phyloP scores from a whole-genome alignment of 2,113 vertebrate genomes.

The Danionella cerebrum region DNA sequence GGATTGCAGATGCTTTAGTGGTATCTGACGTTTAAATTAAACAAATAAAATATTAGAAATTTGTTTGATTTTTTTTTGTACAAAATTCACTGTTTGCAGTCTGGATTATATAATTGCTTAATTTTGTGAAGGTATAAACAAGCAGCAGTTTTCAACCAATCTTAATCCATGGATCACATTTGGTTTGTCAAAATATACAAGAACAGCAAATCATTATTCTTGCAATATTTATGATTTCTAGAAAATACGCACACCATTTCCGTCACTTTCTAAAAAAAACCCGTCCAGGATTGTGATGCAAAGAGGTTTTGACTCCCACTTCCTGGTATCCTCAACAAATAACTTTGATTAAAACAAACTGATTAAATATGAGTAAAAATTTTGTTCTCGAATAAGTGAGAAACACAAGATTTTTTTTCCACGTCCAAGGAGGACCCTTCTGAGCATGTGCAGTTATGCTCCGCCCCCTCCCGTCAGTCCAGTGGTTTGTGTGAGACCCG shows the following conservation, averaged over 20 bases:
- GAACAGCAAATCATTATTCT: background rate
- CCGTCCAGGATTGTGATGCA: too few relatives aligned
- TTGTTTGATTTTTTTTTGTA: background rate
- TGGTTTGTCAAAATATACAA: background rate
- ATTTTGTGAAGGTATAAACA: background rate
- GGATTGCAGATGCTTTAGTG: background rate
- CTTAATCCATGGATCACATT: background rate
- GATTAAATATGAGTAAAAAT: background rate
- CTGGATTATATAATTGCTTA: background rate
- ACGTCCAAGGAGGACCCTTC: constrained; percentile 19
- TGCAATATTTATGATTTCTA: background rate
- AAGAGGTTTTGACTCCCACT: too few relatives aligned
- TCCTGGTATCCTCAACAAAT: background rate
- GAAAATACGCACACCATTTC: background rate
- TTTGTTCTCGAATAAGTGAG: background rate
- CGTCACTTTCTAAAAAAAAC: background rate
- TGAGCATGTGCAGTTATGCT: constrained; percentile 9
- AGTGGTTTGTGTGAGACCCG: constrained; percentile 50
- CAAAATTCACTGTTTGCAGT: background rate
- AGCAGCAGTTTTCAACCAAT: background rate
- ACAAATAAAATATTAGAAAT: background rate
- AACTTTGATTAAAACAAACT: background rate
- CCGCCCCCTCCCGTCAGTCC: constrained; percentile 46
- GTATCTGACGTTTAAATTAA: background rate
- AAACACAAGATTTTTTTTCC: constrained; percentile 34